Base-by-base conservation (phyloP, 2,797 vertebrate genomes). In the Pseudochaenichthys georgianus region DNA sequence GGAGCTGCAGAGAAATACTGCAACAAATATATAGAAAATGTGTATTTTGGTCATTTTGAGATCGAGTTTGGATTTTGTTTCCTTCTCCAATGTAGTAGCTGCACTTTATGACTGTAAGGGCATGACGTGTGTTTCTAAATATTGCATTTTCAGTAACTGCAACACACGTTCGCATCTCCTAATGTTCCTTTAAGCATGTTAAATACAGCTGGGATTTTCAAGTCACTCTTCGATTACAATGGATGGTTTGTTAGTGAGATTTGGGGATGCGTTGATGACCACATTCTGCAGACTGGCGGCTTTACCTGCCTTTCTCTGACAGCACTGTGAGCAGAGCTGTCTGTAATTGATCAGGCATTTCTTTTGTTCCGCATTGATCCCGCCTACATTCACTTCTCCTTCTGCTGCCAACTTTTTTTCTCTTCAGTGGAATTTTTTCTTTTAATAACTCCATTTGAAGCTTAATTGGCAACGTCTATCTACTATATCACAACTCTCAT, bases 341-440 rank as follows among this genome's bases (percentile, higher is more conserved):
- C 43, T 21, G 58, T 83, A 70, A 89, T 80, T 85, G 85, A 90
- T 93, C 81, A 11, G 48, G 68, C 81, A 69, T 84, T 91, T 92
- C 88, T 88, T 93, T 93, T 93, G 88, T 92, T 94, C 86, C 12
- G 42, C 77, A 75, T 74, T 88, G 86, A 90, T 79, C 86, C 91
- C 86, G 85, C 92, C 89, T 89, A 78, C 86, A 63, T 82, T 75
- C 71, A 73, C 65, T 66, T 71, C 15, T 53, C 55, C 59, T 28
- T 31, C 53, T 65, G 62, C 62, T 48, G n/a, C 46, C 77, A 78
- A 19, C 19, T 11, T 53, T 52, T 17, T 50, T 50, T 43, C 13
- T 11, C 13, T 11, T 43, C 9, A 43, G 13, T 1, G 34, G 1
- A 6, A 7, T 38, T 38, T 16, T 48, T 31, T 23, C 28, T 81